Percentiles rank a stretch among this genome's conserved stretches.
Conservation (phyloP, 2,888 invertebrate genomes). For the Chirona hameri region DNA sequence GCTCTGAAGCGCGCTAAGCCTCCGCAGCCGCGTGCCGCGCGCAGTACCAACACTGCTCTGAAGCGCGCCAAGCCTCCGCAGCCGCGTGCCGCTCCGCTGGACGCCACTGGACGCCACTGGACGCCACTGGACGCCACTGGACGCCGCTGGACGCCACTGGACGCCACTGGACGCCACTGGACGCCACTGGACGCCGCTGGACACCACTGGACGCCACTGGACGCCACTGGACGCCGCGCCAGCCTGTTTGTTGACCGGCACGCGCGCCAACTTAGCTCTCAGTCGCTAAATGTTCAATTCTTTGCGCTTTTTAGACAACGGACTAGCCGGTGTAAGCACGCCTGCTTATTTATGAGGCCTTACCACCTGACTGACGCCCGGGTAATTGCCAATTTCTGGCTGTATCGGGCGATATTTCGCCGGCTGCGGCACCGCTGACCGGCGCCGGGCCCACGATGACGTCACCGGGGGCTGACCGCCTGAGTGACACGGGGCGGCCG, state of each 20-base stretch:
- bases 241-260: background rate
- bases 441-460: background rate
- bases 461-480: background rate
- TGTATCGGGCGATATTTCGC: background rate
- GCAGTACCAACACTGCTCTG: too few relatives aligned
- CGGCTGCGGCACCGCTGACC: background rate
- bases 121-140: too few relatives aligned
- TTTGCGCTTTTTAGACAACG: background rate
- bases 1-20: too few relatives aligned
- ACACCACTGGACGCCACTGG: too few relatives aligned
- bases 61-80: background rate
- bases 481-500: slow-evolving; percentile 6
- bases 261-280: background rate
- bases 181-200: too few relatives aligned
- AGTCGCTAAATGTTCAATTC: background rate
- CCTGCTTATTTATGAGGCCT: background rate
- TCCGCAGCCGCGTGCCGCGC: background rate
- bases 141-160: too few relatives aligned
- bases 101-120: too few relatives aligned
- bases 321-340: background rate
- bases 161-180: too few relatives aligned
- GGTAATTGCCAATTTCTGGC: slow-evolving; percentile 11
- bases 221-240: too few relatives aligned
- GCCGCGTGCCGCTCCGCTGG: too few relatives aligned
- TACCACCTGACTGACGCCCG: background rate